Conservation (phyloP, 1,140 invertebrate genomes). For the Asbolus verrucosus region DNA sequence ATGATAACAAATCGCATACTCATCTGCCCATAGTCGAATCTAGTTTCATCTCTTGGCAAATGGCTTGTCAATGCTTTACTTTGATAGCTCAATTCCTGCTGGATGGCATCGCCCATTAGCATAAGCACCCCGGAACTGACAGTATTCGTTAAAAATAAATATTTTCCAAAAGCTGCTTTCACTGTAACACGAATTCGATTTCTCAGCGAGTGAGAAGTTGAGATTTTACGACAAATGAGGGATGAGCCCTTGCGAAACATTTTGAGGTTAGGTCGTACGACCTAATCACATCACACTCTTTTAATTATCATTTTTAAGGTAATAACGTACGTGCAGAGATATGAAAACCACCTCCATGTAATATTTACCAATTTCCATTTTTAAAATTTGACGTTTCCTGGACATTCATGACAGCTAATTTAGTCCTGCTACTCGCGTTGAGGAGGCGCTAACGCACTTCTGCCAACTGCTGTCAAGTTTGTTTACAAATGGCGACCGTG, state of each 20-base stretch:
- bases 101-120: constrained; percentile 74
- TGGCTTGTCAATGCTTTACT: constrained; percentile 60
- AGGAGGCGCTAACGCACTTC: neutral
- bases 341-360: neutral
- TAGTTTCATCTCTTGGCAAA: constrained; percentile 70
- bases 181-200: constrained; percentile 17
- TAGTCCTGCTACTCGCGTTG: neutral
- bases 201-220: neutral
- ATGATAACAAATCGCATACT: constrained; percentile 60
- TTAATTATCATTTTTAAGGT: neutral
- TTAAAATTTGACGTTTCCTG: too few species aligned
- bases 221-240: neutral
- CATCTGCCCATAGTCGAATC: constrained; percentile 66
- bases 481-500: constrained; percentile 15
- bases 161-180: constrained; percentile 70
- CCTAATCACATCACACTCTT: neutral
- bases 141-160: constrained; percentile 76
- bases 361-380: too few species aligned
- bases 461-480: constrained; percentile 23
- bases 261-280: constrained; percentile 5
- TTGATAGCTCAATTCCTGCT: constrained; percentile 75
- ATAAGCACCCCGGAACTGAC: constrained; percentile 76
- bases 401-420: too few species aligned
- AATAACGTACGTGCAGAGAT: neutral
- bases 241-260: neutral